Conservation (phyloP, 1,140 invertebrate species). For the Chlorops oryzae region DNA sequence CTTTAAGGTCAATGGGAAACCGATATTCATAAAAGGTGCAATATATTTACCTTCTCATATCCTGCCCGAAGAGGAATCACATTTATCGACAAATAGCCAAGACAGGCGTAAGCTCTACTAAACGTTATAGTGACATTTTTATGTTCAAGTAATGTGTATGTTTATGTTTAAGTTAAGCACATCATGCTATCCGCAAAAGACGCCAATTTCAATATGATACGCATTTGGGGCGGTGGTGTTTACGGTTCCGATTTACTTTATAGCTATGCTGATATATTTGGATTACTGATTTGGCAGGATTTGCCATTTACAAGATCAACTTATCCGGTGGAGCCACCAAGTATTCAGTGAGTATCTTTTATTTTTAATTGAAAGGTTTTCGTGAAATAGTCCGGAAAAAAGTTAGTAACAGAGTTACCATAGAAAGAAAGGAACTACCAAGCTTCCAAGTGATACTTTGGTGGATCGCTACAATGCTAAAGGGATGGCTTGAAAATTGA, state of each 20-base stretch:
- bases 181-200: slow-evolving; percentile 53
- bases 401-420: no score
- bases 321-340: slow-evolving; percentile 73
- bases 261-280: slow-evolving; percentile 69
- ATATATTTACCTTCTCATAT: slow-evolving; percentile 90
- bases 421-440: no score
- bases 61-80: slow-evolving; percentile 62
- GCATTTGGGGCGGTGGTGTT: slow-evolving; percentile 96
- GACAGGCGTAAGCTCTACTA: background rate
- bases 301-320: slow-evolving; percentile 94
- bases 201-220: slow-evolving; percentile 86
- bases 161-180: slow-evolving; percentile 18
- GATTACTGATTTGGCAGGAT: slow-evolving; percentile 86
- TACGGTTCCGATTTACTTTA: slow-evolving; percentile 96
- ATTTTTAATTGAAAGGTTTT: background rate
- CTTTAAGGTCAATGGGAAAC: slow-evolving; percentile 78
- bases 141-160: no score
- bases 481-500: no score
- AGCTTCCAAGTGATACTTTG: no score
- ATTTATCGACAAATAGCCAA: background rate
- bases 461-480: no score
- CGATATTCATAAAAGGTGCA: slow-evolving; percentile 90
- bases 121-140: no score
- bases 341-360: slow-evolving; percentile 56
- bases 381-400: no score